phyloP scores from a whole-genome alignment of 2,888 invertebrate species.

The Cactoblastis cactorum region DNA sequence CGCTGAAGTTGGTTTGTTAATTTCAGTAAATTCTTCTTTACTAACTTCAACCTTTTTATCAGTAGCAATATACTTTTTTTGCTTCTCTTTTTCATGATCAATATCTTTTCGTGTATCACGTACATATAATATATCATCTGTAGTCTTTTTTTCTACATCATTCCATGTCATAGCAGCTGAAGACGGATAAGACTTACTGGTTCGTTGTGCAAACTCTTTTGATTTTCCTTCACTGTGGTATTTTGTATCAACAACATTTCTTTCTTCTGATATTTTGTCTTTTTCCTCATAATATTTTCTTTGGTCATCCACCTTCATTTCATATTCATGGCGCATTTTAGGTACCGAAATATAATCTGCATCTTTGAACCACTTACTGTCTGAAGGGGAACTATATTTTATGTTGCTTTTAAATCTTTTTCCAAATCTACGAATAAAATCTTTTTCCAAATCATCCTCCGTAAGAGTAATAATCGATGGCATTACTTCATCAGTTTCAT shows the following conservation, averaged over 20 bases:
- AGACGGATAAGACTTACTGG: too few relatives aligned
- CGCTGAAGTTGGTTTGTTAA: not conserved
- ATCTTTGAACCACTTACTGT: not conserved
- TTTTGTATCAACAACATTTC: too few relatives aligned
- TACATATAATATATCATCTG: not conserved
- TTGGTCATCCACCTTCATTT: not conserved
- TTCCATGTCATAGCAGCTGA: not conserved
- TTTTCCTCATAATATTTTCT: not conserved
- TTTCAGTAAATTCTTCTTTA: not conserved
- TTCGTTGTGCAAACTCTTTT: too few relatives aligned
- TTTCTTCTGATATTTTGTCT: not conserved
- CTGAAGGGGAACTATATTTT: not conserved
- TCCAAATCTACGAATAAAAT: not conserved
- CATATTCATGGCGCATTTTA: not conserved
- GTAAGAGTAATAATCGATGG: not conserved
- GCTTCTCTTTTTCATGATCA: not conserved
- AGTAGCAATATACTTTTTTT: not conserved
- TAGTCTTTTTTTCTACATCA: not conserved
- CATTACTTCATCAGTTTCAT: not conserved
- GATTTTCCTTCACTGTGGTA: not conserved
- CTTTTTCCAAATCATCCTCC: constrained; percentile 11
- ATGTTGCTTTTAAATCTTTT: not conserved
- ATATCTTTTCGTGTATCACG: not conserved
- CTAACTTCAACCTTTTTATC: not conserved
- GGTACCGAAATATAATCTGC: not conserved